phyloP scores from a whole-genome alignment of 2,113 vertebrate species.

The Eulacestoma nigropectus region DNA sequence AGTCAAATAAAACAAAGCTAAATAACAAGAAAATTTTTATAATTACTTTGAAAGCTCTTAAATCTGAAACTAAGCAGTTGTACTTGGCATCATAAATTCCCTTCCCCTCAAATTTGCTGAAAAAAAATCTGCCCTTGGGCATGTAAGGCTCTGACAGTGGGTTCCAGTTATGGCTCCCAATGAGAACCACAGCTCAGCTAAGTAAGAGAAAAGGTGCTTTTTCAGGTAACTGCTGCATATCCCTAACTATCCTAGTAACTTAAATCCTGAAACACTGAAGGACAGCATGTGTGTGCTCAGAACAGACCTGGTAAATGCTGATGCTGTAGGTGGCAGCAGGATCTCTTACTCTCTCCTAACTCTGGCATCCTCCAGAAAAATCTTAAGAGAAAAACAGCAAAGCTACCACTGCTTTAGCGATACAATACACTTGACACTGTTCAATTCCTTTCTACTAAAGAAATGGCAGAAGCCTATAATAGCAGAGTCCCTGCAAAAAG shows the following conservation, averaged over 20 bases:
- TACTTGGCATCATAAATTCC: background rate
- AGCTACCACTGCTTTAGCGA: background rate
- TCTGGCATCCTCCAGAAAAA: background rate
- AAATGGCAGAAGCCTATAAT: background rate
- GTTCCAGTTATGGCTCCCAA: background rate
- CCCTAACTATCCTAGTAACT: background rate
- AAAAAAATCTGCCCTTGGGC: background rate
- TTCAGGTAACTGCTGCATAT: background rate
- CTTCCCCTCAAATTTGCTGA: background rate
- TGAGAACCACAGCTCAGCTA: background rate
- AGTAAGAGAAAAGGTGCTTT: background rate
- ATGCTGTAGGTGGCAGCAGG: background rate
- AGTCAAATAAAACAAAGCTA: background rate
- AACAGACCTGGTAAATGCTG: background rate
- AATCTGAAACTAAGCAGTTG: background rate
- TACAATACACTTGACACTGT: background rate
- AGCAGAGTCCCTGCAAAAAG: background rate
- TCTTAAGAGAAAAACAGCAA: background rate
- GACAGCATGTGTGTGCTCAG: fast-evolving
- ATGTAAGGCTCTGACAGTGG: background rate
- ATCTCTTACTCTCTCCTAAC: background rate
- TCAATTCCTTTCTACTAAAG: background rate
- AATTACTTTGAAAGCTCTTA: background rate
- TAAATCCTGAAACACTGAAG: background rate
- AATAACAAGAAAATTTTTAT: background rate